Conservation (phyloP, 92 coral and sea anemone species). For the Palythoa caribaeorum region DNA sequence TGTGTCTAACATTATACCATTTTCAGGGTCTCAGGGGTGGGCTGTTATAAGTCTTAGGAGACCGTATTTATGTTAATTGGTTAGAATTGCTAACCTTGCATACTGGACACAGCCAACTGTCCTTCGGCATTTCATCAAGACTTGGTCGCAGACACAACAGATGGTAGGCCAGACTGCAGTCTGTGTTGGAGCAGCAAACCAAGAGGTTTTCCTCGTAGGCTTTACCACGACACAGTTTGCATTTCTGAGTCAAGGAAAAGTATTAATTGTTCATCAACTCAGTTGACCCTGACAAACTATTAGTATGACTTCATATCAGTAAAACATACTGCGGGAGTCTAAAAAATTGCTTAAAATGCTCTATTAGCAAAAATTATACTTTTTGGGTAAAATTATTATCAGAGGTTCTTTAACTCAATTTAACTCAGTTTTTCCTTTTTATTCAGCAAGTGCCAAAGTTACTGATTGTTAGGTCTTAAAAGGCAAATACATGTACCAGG, state of each 20-base stretch:
- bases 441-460: too few species aligned
- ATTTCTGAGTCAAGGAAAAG: constrained; percentile 58
- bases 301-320: not conserved
- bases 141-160: constrained; percentile 85
- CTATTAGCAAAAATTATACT: not conserved
- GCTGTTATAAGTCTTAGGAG: too few species aligned
- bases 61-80: too few species aligned
- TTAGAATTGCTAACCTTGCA: constrained; percentile 70
- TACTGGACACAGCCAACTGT: constrained; percentile 87
- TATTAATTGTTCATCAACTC: not conserved
- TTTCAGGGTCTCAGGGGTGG: too few species aligned
- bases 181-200: constrained; percentile 73
- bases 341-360: not conserved
- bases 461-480: too few species aligned
- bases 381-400: too few species aligned
- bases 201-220: constrained; percentile 67
- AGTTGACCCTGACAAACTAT: not conserved
- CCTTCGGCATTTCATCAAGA: constrained; percentile 75
- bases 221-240: constrained; percentile 84
- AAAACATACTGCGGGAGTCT: not conserved
- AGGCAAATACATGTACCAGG: too few species aligned
- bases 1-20: too few species aligned
- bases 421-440: too few species aligned
- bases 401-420: too few species aligned
- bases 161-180: constrained; percentile 86